A percentile compares a stretch with the other conserved stretches of the same genome.
These are phyloP conservation scores for Gadus chalcogrammus DNA, from an alignment of 2,113 vertebrate species.

Conservation along the genomic window DNA sequence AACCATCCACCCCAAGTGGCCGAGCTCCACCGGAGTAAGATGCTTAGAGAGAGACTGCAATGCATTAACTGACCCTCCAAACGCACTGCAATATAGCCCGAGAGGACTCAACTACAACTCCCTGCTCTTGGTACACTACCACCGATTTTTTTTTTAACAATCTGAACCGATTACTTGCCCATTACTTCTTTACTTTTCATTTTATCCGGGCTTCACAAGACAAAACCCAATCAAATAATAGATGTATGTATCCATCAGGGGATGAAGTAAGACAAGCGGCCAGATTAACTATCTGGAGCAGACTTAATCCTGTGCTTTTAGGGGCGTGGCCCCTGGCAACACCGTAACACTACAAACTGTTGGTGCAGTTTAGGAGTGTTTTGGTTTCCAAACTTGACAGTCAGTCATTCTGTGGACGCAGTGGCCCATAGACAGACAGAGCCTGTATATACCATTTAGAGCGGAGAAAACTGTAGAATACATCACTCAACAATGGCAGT, in stretches of 20 bases:
- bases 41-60: conserved; percentile 32
- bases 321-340: neutral
- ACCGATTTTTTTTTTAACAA: neutral
- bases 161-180: conserved; percentile 26
- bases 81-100: conserved; percentile 16
- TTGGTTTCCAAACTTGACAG: neutral
- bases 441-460: too few relatives aligned
- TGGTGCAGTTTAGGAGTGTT: neutral
- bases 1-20: neutral
- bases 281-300: neutral
- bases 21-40: conserved; percentile 15
- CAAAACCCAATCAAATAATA: too few relatives aligned
- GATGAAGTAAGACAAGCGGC: neutral
- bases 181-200: neutral
- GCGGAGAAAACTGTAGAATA: too few relatives aligned
- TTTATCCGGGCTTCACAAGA: neutral
- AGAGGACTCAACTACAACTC: conserved; percentile 25
- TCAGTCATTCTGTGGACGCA: neutral
- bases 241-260: neutral
- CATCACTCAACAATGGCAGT: too few relatives aligned
- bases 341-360: neutral
- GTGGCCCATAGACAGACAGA: neutral
- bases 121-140: conserved; percentile 28
- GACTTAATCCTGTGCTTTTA: neutral
- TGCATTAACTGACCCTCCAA: conserved; percentile 19